Base-by-base conservation (phyloP, 1,140 invertebrate species). In the Tetramorium parvispinum region DNA sequence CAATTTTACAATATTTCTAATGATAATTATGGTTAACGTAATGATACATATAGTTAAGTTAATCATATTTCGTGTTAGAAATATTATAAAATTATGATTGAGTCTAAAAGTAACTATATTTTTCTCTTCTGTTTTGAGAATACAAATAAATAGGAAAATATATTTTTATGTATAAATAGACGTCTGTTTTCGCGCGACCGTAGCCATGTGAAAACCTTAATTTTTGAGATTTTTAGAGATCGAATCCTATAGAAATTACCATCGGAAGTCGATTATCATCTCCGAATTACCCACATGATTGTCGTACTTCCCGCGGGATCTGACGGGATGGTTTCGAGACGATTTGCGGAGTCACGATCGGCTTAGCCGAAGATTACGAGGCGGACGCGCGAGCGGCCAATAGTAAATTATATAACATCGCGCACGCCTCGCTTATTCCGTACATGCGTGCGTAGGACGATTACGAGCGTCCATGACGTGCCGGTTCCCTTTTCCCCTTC, bases 401-500 rank as follows among this genome's bases (percentile, higher is more conserved):
- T 75, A 71, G 40, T 55, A 75, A 83, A 83, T 83, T 83, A 59
- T 61, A 59, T 61, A 73, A 83, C 55, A 53, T 27, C 13, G 21
- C 32, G 13, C 32, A 40, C 10, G 43, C n/a, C 61, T 40, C 32
- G 43, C 27, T 83, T 61, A 59, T 71, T 82, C 40, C 24, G 49
- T 59, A 57, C 66, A 27, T 73, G 53, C 79, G 53, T 49, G 79
- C 53, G 68, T 83, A 61, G 40, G 65, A 75, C 40, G 53, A 73
- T 82, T 82, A 82, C 79, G 37, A 61, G 79, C 37, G 27, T 61
- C 24, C 79, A 40, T 73, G 79, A 71, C 66, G 66, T 55, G 78
- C 7, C 53, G 40, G 21, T 59, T 46, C 51, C 49, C 32, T 32
- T 46, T 21, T 46, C 21, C 16, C 37, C n/a, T 49, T 59, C n/a